phyloP scores from a whole-genome alignment of 92 coral and sea anemone genomes.

The Pocillopora grandis region DNA sequence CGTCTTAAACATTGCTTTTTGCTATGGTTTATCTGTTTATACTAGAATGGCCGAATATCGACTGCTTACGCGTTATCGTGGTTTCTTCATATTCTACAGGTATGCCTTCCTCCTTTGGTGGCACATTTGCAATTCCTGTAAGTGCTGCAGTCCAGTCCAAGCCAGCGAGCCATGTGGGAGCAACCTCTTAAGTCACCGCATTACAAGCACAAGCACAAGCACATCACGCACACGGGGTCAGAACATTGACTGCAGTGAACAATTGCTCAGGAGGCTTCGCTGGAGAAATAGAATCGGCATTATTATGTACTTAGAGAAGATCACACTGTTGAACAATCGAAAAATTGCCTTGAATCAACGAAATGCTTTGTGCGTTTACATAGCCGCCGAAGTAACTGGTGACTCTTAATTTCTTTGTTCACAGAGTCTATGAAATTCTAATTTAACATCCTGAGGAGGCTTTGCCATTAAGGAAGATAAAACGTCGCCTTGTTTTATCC shows the following conservation, averaged over 20 bases:
- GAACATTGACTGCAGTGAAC: neutral
- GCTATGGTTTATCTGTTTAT: neutral
- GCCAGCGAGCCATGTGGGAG: constrained; percentile 18
- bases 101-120: constrained; percentile 70
- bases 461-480: neutral
- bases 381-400: no score
- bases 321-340: neutral
- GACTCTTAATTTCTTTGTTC: neutral
- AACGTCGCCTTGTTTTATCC: neutral
- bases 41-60: neutral
- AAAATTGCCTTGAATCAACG: no score
- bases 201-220: neutral
- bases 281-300: no score
- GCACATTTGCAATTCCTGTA: constrained; percentile 73
- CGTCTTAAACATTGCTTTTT: neutral
- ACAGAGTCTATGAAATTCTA: neutral
- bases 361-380: no score
- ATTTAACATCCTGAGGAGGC: neutral
- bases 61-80: neutral
- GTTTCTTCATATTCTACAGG: constrained; percentile 33
- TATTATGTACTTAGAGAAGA: no score
- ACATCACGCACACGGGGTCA: neutral
- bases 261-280: neutral
- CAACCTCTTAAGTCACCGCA: neutral
- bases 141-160: constrained; percentile 39